Base-by-base conservation (phyloP, 2,888 invertebrate genomes). In the Lymantria monacha region DNA sequence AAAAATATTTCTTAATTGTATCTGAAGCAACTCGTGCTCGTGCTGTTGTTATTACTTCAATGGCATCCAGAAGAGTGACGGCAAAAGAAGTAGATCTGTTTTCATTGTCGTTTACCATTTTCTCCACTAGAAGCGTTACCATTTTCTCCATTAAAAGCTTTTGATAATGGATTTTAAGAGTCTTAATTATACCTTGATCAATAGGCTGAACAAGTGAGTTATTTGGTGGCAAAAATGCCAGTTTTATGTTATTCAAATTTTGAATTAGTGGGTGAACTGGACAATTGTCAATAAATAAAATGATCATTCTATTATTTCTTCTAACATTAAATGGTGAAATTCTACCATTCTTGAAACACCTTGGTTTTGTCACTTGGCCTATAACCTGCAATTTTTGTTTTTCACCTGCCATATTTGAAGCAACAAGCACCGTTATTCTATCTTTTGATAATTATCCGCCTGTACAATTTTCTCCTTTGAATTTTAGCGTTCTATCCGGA, bases 391-490 rank as follows among this genome's bases (percentile, higher is more conserved):
- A 57, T 51, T 56, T 60, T 38, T 65, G 42, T 66, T 75, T 77
- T 8, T 64, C 61, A 9, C 70, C 72, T 47, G 46, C 55, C 61
- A 62, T 30, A 30, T 73, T 75, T n/a, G 65, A 63, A 33, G 60
- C 59, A 47, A 74, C 51, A 52, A 75, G 41, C 13, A 74, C 51
- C n/a, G 70, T 74, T n/a, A 74, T 51, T 53, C 72, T 51, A 42
- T 69, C 61, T 59, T 76, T 76, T 44, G 70, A 70, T 47, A 66
- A 52, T 66, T 77, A 76, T 13, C 74, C 72, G 13, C 72, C 72
- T 30, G 60, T 59, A 48, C 74, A 74, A 48, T 69, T 44, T 41
- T 61, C 56, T 30, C 51, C 56, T 53, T 61, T 57, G 43, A 61
- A 59, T 53, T 53, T 57, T 30, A 58, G 41, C n/a, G 56, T 59